phyloP scores from a whole-genome alignment of 2,113 vertebrate species.

The Hemibates koningsi region DNA sequence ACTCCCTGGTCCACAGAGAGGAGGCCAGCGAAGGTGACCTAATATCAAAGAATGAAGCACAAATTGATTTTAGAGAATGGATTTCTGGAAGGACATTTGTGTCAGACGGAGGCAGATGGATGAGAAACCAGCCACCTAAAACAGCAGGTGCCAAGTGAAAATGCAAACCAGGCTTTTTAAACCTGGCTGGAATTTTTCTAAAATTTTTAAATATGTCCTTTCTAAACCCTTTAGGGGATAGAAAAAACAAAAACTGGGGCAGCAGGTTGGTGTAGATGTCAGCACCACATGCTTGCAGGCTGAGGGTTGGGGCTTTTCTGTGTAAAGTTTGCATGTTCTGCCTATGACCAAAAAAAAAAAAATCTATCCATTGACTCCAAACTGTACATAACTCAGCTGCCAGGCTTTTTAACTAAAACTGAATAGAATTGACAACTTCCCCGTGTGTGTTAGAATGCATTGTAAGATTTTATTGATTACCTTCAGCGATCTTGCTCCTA shows the following conservation, averaged over 20 bases:
- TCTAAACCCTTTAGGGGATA: neutral
- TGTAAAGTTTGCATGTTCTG: neutral
- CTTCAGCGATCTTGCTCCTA: neutral
- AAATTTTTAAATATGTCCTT: neutral
- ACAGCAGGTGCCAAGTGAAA: neutral
- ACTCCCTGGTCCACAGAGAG: neutral
- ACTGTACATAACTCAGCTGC: neutral
- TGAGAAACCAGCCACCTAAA: neutral
- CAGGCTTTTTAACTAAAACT: neutral
- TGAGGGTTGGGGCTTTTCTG: neutral
- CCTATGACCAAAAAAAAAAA: neutral
- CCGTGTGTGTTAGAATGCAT: neutral
- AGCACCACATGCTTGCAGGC: neutral
- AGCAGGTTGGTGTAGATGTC: neutral
- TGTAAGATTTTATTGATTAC: neutral
- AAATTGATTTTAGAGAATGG: conserved; percentile 26
- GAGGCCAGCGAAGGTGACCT: neutral
- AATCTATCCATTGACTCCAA: neutral
- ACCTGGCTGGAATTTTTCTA: neutral
- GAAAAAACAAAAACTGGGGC: neutral
- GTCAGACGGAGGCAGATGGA: neutral
- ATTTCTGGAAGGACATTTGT: neutral
- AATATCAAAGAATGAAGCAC: neutral
- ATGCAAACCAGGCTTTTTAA: neutral
- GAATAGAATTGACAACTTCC: neutral